Evolutionary conservation across 2,113 vertebrate genomes (phyloP), one percentile per base, ranked within the genome.

Genomic region (Nyctibius bracteatus): DNA sequence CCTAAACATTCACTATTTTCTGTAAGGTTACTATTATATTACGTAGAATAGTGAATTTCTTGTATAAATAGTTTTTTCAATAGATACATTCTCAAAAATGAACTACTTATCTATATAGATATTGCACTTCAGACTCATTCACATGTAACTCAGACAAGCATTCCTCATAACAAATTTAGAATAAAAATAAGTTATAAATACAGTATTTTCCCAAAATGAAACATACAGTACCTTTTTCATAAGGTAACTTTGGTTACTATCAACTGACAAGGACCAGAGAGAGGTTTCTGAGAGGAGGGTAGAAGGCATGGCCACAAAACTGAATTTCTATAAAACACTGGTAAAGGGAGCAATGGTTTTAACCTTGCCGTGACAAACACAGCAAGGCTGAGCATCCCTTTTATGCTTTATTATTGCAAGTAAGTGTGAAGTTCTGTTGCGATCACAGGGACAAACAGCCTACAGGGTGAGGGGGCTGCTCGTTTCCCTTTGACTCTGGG

Each of bases 81-180:
- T 81, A 94, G 92, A 72, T 97, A 97, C 77, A 85, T 96, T 96
- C 94, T 97, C 90, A 91, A 92, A 95, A 97, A 96, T 70, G 43
- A 97, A 95, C 91, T 83, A 91, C 83, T 96, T 96, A 81, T 23
- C 82, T 93, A 92, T 58, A 86, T 10, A 92, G 82, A 93, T 97
- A 98, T 98, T 98, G 98, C 98, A 98, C 97, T 97, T 97, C 39
- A 89, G 80, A 97, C 77, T 96, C 88, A 81, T 94, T 97, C 95
- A 97, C 81, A 14, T 90, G 78, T 85, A 96, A 94, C 81, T 97
- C 82, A 78, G 83, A 96, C 62, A 89, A 95, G 86, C 91, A 94
- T 97, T 97, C 97, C 77, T 95, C 49, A 90, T 95, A 96, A 92
- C 90, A 96, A 96, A 87, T 61, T 87, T 25, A 79, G 86, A 90